phyloP scores from a whole-genome alignment of 2,888 invertebrate genomes.

The Cepaea hortensis region DNA sequence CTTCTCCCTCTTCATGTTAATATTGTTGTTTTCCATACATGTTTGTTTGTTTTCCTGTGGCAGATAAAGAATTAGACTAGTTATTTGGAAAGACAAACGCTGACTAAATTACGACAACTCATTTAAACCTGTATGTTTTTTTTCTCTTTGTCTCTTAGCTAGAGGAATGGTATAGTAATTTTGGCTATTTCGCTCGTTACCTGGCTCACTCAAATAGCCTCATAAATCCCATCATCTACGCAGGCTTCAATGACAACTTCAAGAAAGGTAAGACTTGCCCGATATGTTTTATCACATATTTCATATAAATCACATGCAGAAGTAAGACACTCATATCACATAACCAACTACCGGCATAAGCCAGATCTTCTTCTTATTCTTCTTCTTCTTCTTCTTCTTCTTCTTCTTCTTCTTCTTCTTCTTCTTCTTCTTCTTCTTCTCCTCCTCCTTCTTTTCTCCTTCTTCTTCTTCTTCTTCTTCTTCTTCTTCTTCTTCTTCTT shows the following conservation, averaged over 20 bases:
- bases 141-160: conserved; percentile 63
- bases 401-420: conserved; percentile 38
- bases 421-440: conserved; percentile 39
- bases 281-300: neutral
- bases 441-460: conserved; percentile 25
- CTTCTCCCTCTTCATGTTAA: no score
- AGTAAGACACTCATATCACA: no score
- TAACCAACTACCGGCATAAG: no score
- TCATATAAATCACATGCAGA: neutral
- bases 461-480: conserved; percentile 38
- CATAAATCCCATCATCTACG: conserved; percentile 76
- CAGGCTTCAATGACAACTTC: conserved; percentile 77
- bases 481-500: conserved; percentile 38
- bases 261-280: conserved; percentile 70
- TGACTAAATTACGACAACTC: no score
- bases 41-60: no score
- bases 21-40: no score
- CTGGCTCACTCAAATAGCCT: conserved; percentile 76
- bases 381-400: conserved; percentile 23
- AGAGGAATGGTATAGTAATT: conserved; percentile 72
- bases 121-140: neutral
- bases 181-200: conserved; percentile 74
- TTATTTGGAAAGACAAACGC: no score
- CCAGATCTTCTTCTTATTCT: neutral
- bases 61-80: no score